Evolutionary conservation across 2,888 invertebrate genomes (phyloP), one percentile per base, ranked within the genome.

Genomic region (Lamellibrachia satsuma): DNA sequence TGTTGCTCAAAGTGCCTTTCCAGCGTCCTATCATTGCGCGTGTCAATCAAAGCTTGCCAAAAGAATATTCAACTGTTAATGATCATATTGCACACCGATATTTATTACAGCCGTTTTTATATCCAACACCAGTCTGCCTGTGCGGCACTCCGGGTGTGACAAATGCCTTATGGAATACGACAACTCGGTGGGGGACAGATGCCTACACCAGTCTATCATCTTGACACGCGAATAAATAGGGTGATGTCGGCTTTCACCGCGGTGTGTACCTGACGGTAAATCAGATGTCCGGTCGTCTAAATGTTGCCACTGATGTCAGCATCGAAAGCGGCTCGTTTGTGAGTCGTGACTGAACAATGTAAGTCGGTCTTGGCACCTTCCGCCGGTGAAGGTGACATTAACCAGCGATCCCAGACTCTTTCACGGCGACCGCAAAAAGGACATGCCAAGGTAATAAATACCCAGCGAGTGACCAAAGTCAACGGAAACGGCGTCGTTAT

Each of bases 221-320:
- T 15, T 75, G 75, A 22, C 75, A 22, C 75, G n/a, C 75, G 75
- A 75, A 22, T 75, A 75, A 6, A 75, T 22, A 75, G n/a, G 75
- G 75, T 15, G 75, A 75, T 22, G 75, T 75, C 75, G n/a, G 75
- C 75, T 75, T 75, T 75, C 75, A n/a, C 75, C 75, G 75, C 75
- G 22, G 75, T 75, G 75, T 75, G 22, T n/a, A 75, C 75, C 75
- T 75, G 75, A n/a, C 75, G 75, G n/a, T 75, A 75, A 75, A 75
- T 75, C 75, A 75, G 75, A 15, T 15, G 1, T 4, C 22, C n/a
- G 75, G n/a, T 22, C 15, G 75, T 75, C 75, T 6, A 6, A 75
- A 75, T 75, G 75, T 75, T 11, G 75, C 6, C 3, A 22, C 75
- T 75, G 75, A 75, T 75, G 75, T 75, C 75, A 75, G 75, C 75